A percentile compares a stretch with the other conserved stretches of the same genome.
Conservation (phyloP, 2,113 vertebrate genomes). For the Cheirogaleus medius region DNA sequence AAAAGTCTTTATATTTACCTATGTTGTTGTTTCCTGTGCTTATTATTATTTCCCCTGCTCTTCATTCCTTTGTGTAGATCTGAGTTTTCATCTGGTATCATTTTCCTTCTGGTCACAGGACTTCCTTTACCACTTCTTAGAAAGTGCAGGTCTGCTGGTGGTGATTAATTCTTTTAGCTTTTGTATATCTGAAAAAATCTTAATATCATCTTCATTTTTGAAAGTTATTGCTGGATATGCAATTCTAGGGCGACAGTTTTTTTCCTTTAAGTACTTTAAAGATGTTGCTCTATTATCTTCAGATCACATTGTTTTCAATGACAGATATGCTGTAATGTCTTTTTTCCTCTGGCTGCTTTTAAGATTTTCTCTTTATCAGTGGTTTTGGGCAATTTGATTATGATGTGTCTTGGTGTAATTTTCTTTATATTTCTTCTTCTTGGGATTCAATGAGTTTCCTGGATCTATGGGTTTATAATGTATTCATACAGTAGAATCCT, state of each 20-base stretch:
- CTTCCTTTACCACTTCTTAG: background rate
- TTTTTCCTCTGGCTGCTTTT: background rate
- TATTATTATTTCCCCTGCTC: background rate
- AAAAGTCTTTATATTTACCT: background rate
- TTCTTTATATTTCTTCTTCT: background rate
- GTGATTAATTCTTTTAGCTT: conserved; percentile 8
- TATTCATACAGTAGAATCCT: conserved; percentile 15
- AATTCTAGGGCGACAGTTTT: background rate
- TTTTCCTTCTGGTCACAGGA: background rate
- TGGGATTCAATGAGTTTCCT: conserved; percentile 1
- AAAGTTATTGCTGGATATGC: background rate
- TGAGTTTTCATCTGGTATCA: background rate
- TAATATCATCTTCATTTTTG: conserved; percentile 20
- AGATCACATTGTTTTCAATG: background rate
- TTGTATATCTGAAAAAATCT: background rate
- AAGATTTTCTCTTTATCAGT: background rate
- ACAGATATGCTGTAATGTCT: background rate
- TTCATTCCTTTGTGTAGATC: conserved; percentile 35
- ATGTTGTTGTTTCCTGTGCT: background rate
- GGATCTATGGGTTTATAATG: background rate
- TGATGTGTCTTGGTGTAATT: background rate
- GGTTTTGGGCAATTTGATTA: background rate
- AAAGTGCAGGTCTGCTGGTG: background rate
- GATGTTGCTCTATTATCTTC: background rate
- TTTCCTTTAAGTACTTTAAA: background rate